These are phyloP conservation scores for Heliconius hermathena DNA, from an alignment of 1,140 invertebrate genomes.

Conservation along the genomic window DNA sequence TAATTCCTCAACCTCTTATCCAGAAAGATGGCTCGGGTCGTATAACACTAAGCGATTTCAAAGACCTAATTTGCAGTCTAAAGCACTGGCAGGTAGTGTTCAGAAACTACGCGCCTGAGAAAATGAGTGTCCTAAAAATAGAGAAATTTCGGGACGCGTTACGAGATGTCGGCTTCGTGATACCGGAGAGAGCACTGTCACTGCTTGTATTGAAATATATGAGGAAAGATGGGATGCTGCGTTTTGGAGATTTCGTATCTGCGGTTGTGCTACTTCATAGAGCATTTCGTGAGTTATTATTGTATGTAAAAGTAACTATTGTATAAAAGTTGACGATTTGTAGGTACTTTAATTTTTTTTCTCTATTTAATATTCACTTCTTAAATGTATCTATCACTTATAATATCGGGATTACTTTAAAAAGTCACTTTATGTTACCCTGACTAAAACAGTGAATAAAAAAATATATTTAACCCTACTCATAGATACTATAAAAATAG, in stretches of 20 bases:
- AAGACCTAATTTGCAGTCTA: slow-evolving; percentile 95
- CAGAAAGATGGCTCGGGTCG: slow-evolving; percentile 91
- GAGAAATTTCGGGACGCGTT: slow-evolving; percentile 93
- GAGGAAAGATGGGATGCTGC: slow-evolving; percentile 95
- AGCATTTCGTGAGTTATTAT: slow-evolving; percentile 84
- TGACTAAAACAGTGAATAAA: no score
- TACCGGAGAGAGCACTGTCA: slow-evolving; percentile 91
- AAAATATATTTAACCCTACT: no score
- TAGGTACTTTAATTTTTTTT: no score
- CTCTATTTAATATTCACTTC: no score
- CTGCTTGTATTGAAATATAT: slow-evolving; percentile 93
- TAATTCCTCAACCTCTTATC: slow-evolving; percentile 66
- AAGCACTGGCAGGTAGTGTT: slow-evolving; percentile 96
- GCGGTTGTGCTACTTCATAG: slow-evolving; percentile 94
- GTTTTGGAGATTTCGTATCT: slow-evolving; percentile 96
- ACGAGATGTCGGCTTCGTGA: slow-evolving; percentile 92
- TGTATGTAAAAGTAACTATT: not conserved
- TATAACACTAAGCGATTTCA: slow-evolving; percentile 93
- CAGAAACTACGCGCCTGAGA: slow-evolving; percentile 94
- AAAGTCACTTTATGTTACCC: no score
- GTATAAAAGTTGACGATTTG: no score
- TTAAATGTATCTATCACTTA: no score
- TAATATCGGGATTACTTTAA: no score
- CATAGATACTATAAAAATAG: no score
- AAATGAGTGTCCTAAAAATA: slow-evolving; percentile 93